Evolutionary conservation across 64 coral and sea anemone genomes (phyloP).

Genomic region (Astreopora myriophthalma): DNA sequence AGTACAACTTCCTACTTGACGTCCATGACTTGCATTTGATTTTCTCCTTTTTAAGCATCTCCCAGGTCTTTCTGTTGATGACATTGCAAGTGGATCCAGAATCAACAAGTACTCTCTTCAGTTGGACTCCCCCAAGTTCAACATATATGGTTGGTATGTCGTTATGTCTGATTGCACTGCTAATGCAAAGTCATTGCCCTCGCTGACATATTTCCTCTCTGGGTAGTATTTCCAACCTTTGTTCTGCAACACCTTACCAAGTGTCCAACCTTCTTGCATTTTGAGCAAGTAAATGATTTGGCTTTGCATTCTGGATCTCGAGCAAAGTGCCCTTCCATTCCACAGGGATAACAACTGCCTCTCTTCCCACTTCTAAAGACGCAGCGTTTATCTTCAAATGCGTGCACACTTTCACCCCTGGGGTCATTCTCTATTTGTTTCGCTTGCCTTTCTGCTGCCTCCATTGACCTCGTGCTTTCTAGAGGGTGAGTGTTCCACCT

Average conservation of each 20-base stretch:
- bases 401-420: not conserved
- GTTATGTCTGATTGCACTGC: not conserved
- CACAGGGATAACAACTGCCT: slow-evolving; percentile 24
- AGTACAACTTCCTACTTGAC: slow-evolving; percentile 34
- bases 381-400: not conserved
- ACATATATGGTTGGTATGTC: slow-evolving; percentile 21
- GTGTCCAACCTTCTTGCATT: slow-evolving; percentile 56
- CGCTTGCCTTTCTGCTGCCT: slow-evolving; percentile 43
- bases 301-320: slow-evolving; percentile 68
- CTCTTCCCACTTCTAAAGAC: not conserved
- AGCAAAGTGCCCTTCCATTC: slow-evolving; percentile 39
- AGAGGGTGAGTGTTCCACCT: slow-evolving; percentile 24
- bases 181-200: slow-evolving; percentile 8
- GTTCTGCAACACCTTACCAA: slow-evolving; percentile 39
- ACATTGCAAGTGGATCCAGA: slow-evolving; percentile 70
- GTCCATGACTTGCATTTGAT: slow-evolving; percentile 49
- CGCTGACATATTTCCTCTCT: slow-evolving; percentile 1
- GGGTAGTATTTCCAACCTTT: not conserved
- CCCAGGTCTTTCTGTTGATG: slow-evolving; percentile 32
- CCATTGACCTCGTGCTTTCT: slow-evolving; percentile 35
- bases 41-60: slow-evolving; percentile 13
- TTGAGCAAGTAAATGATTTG: slow-evolving; percentile 26
- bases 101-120: slow-evolving; percentile 67
- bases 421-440: slow-evolving; percentile 9
- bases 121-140: slow-evolving; percentile 46